These are phyloP conservation scores for Tetheella fluctuosa DNA, from an alignment of 2,888 invertebrate genomes.

Conservation along the genomic window DNA sequence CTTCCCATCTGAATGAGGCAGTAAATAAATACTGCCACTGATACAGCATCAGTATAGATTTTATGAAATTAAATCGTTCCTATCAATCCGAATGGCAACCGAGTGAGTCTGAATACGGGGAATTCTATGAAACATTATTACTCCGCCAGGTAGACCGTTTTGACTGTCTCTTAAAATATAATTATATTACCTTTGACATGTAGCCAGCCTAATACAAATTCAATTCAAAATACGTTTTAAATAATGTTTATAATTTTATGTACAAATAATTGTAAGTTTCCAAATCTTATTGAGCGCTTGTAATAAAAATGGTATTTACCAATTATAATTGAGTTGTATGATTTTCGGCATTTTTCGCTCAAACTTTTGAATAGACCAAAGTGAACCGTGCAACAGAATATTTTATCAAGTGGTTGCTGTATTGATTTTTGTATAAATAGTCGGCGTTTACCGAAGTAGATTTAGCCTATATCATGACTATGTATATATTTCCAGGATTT, in stretches of 20 bases:
- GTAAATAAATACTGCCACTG: no score
- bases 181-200: not conserved
- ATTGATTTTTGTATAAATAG: not conserved
- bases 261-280: constrained; percentile 6
- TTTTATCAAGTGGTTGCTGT: not conserved
- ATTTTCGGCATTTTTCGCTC: constrained; percentile 22
- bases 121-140: no score
- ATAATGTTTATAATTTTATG: not conserved
- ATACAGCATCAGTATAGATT: no score
- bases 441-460: not conserved
- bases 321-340: constrained; percentile 38
- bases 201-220: not conserved
- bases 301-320: constrained; percentile 55
- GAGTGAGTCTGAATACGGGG: no score
- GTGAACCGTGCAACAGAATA: not conserved
- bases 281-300: constrained; percentile 39
- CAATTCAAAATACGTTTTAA: not conserved
- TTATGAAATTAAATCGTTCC: no score
- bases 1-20: no score
- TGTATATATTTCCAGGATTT: not conserved
- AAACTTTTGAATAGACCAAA: not conserved
- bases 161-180: not conserved
- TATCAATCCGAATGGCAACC: no score
- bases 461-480: not conserved
- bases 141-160: no score